Base-by-base conservation (phyloP, 2,113 vertebrate species). In the Hiodon alosoides region DNA sequence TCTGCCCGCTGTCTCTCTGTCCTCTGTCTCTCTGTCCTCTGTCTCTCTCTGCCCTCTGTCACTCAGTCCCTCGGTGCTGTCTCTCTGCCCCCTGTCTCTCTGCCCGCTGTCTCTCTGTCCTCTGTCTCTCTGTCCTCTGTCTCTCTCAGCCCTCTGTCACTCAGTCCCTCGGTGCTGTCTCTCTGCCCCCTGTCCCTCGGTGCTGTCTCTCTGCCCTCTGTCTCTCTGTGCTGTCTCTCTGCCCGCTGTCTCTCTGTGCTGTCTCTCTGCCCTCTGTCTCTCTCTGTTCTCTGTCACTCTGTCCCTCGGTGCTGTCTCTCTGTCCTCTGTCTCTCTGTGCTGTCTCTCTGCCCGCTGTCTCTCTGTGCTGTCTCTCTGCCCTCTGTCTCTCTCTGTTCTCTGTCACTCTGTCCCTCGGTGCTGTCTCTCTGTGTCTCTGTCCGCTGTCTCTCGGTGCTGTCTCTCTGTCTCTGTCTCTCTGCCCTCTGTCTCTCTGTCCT, bases 151-250 rank as follows among this genome's bases (percentile, higher is more conserved):
- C 68, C 50, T 0, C 77, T 48, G n/a, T n/a, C n/a, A n/a, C n/a
- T n/a, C n/a, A n/a, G 2, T 2, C 54, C 72, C 77, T 77, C 71
- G 69, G 74, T 80, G 78, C 77, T 60, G 66, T 70, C 74, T 68
- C 76, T 73, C 70, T 51, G 73, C 17, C 64, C 58, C 74, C n/a
- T n/a, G n/a, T n/a, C n/a, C n/a, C n/a, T n/a, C n/a, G n/a, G n/a
- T n/a, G n/a, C n/a, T n/a, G 31, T 74, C 76, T 52, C 54, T 73
- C 31, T 50, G 72, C 76, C 84, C 16, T 53, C 17, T n/a, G 14
- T 79, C 71, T 46, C 69, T 77, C 74, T 71, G n/a, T 14, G 78
- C 80, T 75, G 73, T 80, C 59, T 83, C 84, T 81, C 67, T 74
- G 73, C 31, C 68, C 50, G 0, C 77, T 48, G 2, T 2, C 54